Evolutionary conservation across 2,113 vertebrate species (phyloP).

Genomic region (Anthoscopus minutus): DNA sequence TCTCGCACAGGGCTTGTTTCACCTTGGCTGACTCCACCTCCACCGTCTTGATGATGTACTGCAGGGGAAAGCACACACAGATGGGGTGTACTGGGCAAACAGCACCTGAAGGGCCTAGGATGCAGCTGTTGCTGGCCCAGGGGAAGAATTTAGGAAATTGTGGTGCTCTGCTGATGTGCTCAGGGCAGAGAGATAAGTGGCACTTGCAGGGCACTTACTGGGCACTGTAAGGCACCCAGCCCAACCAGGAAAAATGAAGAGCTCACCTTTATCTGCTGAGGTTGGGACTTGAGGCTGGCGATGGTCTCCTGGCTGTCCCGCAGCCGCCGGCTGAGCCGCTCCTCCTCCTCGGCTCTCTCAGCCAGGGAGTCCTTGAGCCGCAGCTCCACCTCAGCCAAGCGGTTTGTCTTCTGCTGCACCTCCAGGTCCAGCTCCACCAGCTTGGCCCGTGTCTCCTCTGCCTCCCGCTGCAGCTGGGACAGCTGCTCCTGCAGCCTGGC

Average conservation of each 20-base stretch:
- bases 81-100: background rate
- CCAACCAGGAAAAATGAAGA: background rate
- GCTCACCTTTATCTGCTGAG: conserved; percentile 81
- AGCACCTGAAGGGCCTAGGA: background rate
- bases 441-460: conserved; percentile 69
- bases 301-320: conserved; percentile 83
- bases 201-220: background rate
- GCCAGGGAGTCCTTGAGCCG: conserved; percentile 78
- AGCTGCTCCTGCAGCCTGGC: conserved; percentile 71
- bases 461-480: conserved; percentile 75
- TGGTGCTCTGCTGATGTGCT: background rate
- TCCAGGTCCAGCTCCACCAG: conserved; percentile 74
- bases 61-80: background rate
- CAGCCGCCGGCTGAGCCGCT: conserved; percentile 75
- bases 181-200: background rate
- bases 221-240: too few relatives aligned
- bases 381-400: conserved; percentile 74
- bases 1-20: conserved; percentile 77
- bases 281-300: conserved; percentile 71
- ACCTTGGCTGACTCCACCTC: conserved; percentile 82
- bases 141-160: background rate
- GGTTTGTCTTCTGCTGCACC: conserved; percentile 78
- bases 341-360: conserved; percentile 76
- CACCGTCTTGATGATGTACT: conserved; percentile 82
- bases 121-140: background rate